A percentile compares a stretch with the other conserved stretches of the same genome.
phyloP scores from a whole-genome alignment of 2,888 invertebrate species.

The Netelia inedita region DNA sequence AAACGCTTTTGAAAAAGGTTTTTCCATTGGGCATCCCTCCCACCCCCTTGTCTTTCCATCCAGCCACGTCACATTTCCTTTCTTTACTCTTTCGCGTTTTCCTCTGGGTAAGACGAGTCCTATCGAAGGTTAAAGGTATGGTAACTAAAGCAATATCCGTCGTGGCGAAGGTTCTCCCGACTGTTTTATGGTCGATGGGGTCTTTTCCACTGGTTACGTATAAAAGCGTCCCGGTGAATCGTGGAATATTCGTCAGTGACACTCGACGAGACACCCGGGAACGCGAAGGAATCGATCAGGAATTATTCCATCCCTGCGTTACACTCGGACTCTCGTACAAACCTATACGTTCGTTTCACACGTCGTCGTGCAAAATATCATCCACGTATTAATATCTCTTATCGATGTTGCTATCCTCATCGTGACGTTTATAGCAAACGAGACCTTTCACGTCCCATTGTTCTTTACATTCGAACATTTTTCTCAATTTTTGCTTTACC shows the following conservation, averaged over 20 bases:
- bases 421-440: not conserved
- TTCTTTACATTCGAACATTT: not conserved
- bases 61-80: constrained; percentile 23
- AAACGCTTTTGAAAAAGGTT: constrained; percentile 40
- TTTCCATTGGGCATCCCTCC: constrained; percentile 16
- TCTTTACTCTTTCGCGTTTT: constrained; percentile 27
- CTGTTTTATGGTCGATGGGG: constrained; percentile 61
- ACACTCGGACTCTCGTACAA: constrained; percentile 4
- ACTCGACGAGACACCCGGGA: constrained; percentile 32
- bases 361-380: not conserved
- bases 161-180: constrained; percentile 56
- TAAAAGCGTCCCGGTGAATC: constrained; percentile 16
- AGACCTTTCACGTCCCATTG: not conserved
- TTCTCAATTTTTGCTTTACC: not conserved
- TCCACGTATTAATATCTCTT: not conserved
- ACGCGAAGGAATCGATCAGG: constrained; percentile 59
- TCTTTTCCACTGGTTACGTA: constrained; percentile 12
- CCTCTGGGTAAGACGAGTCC: constrained; percentile 44
- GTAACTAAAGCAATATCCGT: constrained; percentile 81
- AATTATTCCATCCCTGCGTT: constrained; percentile 48
- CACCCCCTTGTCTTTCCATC: constrained; percentile 22
- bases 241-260: constrained; percentile 13
- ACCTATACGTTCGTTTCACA: not conserved
- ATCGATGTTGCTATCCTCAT: not conserved
- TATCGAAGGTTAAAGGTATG: constrained; percentile 74